Evolutionary conservation across 2,797 vertebrate genomes (phyloP), one percentile per base, ranked within the genome.

Genomic region (Clarias fuscus): DNA sequence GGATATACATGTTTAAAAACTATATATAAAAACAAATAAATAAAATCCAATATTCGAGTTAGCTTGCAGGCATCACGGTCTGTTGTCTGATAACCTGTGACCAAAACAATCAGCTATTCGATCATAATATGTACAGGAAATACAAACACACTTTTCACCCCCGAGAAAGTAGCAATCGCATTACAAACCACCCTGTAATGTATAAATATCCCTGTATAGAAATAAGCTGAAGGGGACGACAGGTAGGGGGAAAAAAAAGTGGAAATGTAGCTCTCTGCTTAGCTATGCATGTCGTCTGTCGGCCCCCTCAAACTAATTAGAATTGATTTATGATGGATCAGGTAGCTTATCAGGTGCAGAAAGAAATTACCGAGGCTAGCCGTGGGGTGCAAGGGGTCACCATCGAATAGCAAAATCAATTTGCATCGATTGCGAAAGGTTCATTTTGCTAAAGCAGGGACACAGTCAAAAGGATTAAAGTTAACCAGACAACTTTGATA

Each of bases 301-400:
- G 91, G 92, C 90, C 92, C 94, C 91, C 87, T 94, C 93, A 94
- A 96, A 96, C 97, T 98, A 99, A 99, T 99, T 99, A 98, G 95
- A 99, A 99, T 98, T 97, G 98, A 98, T 98, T 98, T 97, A 97
- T 96, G 97, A 99, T 97, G 96, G 96, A 97, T 96, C 97, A 97
- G 96, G 96, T 97, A 96, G 93, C 97, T 99, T 99, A 99, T 99
- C 98, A 98, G 97, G 96, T 97, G 95, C 96, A 95, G 93, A 95
- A 95, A 94, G 95, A 97, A 99, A 98, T 98, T 96, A 97, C 96
- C 96, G 96, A 95, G 96, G 95, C 94, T 93, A 97, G 96, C 95
- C 94, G 94, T 95, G 94, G 96, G 95, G 95, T 94, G 93, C 94
- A 92, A 93, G 95, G 96, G 96, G 96, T 98, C 97, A 98, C 97